Percentiles rank a stretch among this genome's conserved stretches.
These are phyloP conservation scores for Calcarius ornatus DNA, from an alignment of 2,113 vertebrate species.

Conservation along the genomic window DNA sequence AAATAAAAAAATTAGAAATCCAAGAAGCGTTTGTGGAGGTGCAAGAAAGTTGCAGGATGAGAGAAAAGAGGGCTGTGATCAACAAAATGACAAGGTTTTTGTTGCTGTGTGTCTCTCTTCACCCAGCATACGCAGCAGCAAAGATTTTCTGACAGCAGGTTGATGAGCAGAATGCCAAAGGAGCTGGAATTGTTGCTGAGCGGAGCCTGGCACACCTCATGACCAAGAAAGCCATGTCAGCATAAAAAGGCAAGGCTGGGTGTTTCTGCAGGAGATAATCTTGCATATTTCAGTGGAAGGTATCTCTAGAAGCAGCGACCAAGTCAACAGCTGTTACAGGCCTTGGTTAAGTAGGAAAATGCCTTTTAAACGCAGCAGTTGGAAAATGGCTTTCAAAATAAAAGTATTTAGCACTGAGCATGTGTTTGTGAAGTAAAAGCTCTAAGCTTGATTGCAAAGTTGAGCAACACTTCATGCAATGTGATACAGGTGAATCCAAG, in stretches of 20 bases:
- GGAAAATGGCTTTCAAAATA: neutral
- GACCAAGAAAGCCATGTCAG: conserved; percentile 30
- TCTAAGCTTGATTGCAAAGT: neutral
- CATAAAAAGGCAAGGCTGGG: neutral
- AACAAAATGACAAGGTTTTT: neutral
- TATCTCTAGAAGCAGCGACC: neutral
- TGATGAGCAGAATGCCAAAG: conserved; percentile 30
- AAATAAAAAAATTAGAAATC: neutral
- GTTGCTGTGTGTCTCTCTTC: neutral
- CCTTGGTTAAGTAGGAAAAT: neutral
- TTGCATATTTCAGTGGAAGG: neutral
- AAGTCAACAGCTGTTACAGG: neutral
- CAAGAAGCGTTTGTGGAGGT: neutral
- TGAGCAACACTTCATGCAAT: neutral
- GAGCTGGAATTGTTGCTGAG: neutral
- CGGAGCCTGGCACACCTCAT: neutral
- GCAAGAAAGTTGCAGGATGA: neutral
- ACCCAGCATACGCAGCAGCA: neutral
- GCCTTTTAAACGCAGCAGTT: neutral
- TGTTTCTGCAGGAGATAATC: neutral
- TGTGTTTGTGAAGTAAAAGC: neutral
- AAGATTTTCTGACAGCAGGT: conserved; percentile 17
- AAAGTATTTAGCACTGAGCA: neutral
- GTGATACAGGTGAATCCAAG: neutral
- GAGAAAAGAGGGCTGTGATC: neutral